Evolutionary conservation across 1,140 invertebrate genomes (phyloP).

Genomic region (Apolygus lucorum): DNA sequence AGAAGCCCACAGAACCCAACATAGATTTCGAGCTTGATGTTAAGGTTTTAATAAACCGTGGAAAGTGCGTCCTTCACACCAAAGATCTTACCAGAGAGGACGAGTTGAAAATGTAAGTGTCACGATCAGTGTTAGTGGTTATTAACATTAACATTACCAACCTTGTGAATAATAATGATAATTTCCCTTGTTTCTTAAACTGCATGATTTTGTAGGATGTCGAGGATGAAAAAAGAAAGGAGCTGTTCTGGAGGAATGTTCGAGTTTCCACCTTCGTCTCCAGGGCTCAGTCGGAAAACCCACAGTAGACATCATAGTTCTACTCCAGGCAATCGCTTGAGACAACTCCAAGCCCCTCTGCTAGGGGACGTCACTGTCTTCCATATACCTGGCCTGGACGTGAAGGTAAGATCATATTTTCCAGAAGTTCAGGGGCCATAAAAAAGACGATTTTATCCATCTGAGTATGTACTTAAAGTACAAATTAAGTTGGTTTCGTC

Average conservation of each 20-base stretch:
- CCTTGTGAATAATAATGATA: neutral
- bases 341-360: slow-evolving; percentile 40
- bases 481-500: neutral
- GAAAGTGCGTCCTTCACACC: slow-evolving; percentile 92
- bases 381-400: slow-evolving; percentile 87
- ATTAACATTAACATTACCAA: neutral
- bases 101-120: slow-evolving; percentile 50
- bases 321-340: slow-evolving; percentile 42
- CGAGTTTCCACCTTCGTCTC: slow-evolving; percentile 49
- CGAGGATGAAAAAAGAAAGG: slow-evolving; percentile 56
- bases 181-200: neutral
- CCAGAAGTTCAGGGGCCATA: neutral
- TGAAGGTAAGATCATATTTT: slow-evolving; percentile 55
- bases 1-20: slow-evolving; percentile 74
- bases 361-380: slow-evolving; percentile 81
- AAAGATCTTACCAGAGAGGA: slow-evolving; percentile 71
- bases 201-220: slow-evolving; percentile 38
- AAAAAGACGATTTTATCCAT: neutral
- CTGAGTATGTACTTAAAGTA: neutral
- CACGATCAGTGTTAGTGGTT: too few species aligned
- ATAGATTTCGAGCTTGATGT: slow-evolving; percentile 95
- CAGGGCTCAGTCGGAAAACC: slow-evolving; percentile 43
- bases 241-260: slow-evolving; percentile 62
- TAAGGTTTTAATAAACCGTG: slow-evolving; percentile 92
- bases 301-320: slow-evolving; percentile 42